Conservation (phyloP, 2,888 invertebrate genomes). For the Chymomyza amoena region DNA sequence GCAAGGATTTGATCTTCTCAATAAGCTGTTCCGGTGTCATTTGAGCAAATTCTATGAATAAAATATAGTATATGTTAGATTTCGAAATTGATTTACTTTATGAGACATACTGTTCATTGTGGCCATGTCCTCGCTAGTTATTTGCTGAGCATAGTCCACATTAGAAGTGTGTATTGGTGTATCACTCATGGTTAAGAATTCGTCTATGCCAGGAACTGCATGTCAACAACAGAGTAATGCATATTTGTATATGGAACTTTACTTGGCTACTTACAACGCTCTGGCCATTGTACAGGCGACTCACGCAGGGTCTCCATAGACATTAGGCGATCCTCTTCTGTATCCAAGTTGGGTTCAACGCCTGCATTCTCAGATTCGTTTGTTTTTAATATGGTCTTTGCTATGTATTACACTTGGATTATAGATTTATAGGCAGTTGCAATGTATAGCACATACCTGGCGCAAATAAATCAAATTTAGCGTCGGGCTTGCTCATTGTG, state of each 20-base stretch:
- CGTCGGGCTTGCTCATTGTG: slow-evolving; percentile 39
- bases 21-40: slow-evolving; percentile 91
- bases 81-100: background rate
- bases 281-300: slow-evolving; percentile 98
- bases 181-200: slow-evolving; percentile 86
- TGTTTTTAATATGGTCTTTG: slow-evolving; percentile 46
- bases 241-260: background rate
- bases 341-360: slow-evolving; percentile 29
- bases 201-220: slow-evolving; percentile 93
- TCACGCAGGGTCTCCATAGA: slow-evolving; percentile 94
- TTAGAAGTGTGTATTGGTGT: slow-evolving; percentile 80
- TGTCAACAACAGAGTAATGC: slow-evolving; percentile 29
- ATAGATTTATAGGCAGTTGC: background rate
- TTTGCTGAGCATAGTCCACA: slow-evolving; percentile 84
- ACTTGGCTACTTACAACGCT: slow-evolving; percentile 86
- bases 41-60: slow-evolving; percentile 83
- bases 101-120: slow-evolving; percentile 87
- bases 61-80: background rate
- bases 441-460: slow-evolving; percentile 26
- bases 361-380: slow-evolving; percentile 9
- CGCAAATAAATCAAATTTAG: slow-evolving; percentile 37
- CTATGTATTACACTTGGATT: background rate
- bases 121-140: slow-evolving; percentile 86
- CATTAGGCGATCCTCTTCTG: slow-evolving; percentile 86
- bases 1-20: slow-evolving; percentile 95